Base-by-base conservation (phyloP, 2,888 invertebrate species). In the Eubasilissa splendida region DNA sequence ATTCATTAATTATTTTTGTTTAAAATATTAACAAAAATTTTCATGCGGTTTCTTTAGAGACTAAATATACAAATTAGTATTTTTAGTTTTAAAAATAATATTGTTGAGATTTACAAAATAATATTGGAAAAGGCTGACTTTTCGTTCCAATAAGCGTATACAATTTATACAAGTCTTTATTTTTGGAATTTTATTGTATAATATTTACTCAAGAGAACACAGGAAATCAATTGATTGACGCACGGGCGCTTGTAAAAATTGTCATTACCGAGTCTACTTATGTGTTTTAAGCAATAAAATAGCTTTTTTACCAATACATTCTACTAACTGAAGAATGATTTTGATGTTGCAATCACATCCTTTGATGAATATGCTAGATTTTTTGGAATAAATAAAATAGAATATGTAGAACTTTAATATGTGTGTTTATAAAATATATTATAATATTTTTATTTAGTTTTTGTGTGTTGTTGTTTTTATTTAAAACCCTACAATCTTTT, bases 391-490 rank as follows among this genome's bases (percentile, higher is more conserved):
- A 77, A 81, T 80, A 81, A 77, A 59, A 79, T 76, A 73, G 76
- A 77, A 79, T 79, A 84, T 84, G 84, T 82, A 83, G 82, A 77
- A 76, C 63, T 80, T 74, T 90, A 90, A 89, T 73, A 73, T 89
- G 90, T 90, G 90, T 91, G 90, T 91, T 90, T 90, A 91, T 90
- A 84, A 80, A 89, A 90, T 90, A 90, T 90, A 91, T 91, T 84
- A 80, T 82, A 84, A 90, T 90, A 90, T 90, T 91, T 91, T 90
- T 90, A 90, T 90, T 90, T 90, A 90, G 86, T 86, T 89, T 88
- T 88, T 88, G 85, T 89, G 89, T 88, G 88, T 90, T 83, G 76
- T 77, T 89, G 87, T 88, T 88, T 82, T 83, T 80, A 54, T 79
- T 84, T 83, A 77, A 52, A 58, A 73, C 71, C 58, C 71, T 8